These are phyloP conservation scores for Phasia obesa DNA, from an alignment of 2,888 invertebrate genomes.

Conservation along the genomic window DNA sequence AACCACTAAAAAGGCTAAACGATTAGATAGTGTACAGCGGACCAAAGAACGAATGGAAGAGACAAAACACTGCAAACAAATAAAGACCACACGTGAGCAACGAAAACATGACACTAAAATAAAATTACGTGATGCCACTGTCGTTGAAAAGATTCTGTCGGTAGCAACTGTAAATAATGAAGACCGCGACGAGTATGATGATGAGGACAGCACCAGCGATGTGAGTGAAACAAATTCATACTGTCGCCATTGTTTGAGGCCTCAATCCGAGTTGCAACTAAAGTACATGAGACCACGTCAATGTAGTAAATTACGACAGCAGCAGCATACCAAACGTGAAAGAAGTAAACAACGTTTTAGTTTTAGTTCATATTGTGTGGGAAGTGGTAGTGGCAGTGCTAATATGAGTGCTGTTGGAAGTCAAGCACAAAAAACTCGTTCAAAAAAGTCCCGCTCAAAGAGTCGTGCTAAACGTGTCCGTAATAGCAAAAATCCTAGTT, in stretches of 20 bases:
- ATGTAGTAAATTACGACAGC: constrained; percentile 74
- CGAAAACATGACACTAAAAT: constrained; percentile 56
- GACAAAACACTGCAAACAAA: constrained; percentile 47
- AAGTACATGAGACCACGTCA: constrained; percentile 74
- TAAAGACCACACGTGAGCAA: constrained; percentile 60
- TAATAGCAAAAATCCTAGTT: constrained; percentile 65
- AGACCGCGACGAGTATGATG: constrained; percentile 25
- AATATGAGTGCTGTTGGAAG: constrained; percentile 38
- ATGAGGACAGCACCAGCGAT: constrained; percentile 56
- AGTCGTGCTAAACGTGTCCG: constrained; percentile 66
- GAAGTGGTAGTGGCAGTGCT: constrained; percentile 71
- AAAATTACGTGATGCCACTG: constrained; percentile 39
- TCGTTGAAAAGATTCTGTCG: constrained; percentile 36
- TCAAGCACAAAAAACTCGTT: constrained; percentile 67
- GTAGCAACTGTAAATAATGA: constrained; percentile 41
- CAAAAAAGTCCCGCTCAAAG: constrained; percentile 59
- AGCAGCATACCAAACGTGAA: constrained; percentile 71
- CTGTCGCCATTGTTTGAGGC: constrained; percentile 79
- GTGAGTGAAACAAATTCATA: constrained; percentile 71
- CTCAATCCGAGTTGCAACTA: constrained; percentile 77
- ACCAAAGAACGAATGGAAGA: constrained; percentile 45
- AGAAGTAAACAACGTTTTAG: constrained; percentile 53
- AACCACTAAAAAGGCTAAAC: constrained; percentile 63
- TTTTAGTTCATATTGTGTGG: constrained; percentile 42
- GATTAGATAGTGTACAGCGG: constrained; percentile 29